Evolutionary conservation across 2,113 vertebrate genomes (phyloP), one percentile per base, ranked within the genome.

Genomic region (Syngnathus typhle): DNA sequence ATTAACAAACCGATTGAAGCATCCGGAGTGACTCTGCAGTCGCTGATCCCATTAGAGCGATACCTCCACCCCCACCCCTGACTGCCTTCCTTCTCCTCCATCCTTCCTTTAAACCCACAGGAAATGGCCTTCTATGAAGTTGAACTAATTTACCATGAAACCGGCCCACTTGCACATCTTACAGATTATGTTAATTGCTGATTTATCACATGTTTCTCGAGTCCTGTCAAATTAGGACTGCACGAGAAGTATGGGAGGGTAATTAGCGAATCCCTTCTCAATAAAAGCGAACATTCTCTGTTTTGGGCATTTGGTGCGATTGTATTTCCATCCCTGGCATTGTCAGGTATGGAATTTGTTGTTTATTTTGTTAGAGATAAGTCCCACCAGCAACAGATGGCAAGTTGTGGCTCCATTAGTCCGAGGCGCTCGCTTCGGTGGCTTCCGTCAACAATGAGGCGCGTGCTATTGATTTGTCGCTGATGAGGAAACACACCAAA

Each of bases 61-160:
- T 37, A 60, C 58, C 62, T 60, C 63, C 55, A 11, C 10, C 12
- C 52, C 23, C 21, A 4, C 43, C 27, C n/a, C 21, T 6, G 4
- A 55, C 52, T 55, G 27, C 27, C 55, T 58, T 58, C 55, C 55
- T 58, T 58, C 55, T 36, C 27, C 55, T 5, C 55, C 55, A 36
- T 58, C 55, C 55, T 58, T 36, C 27, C 55, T 16, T 58, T 58
- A 36, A 36, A 73, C 68, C 67, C 65, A 67, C 70, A 81, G 71
- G 82, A 78, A 69, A 55, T 59, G 43, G 59, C 60, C 77, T 74
- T 87, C 88, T 87, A 89, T 88, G 89, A 86, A 85, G 88, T 88
- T 84, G 89, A 91, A 95, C 94, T 93, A 93, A 94, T 94, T 92
- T 92, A 92, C 91, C 90, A 93, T 95, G 90, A 93, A 93, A 93